Conservation (phyloP, 2,797 vertebrate species). For the Platyrinchus mystaceus region DNA sequence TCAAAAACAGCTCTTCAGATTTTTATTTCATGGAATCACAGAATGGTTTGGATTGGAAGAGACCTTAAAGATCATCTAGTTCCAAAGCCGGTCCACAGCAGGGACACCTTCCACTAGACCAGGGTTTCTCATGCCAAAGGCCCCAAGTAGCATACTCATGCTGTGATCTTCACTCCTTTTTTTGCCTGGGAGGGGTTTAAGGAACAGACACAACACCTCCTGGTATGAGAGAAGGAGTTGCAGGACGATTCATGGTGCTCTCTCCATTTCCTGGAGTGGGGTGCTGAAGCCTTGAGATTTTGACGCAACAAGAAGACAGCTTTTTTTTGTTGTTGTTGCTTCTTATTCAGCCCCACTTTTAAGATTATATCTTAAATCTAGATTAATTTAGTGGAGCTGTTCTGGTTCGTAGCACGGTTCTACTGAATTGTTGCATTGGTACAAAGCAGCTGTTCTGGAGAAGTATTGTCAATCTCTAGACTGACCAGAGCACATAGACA, state of each 20-base stretch:
- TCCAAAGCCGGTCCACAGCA: background rate
- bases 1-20: background rate
- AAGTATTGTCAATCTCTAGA: background rate
- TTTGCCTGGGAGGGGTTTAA: background rate
- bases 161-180: background rate
- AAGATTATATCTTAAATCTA: background rate
- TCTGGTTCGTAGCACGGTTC: background rate
- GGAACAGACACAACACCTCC: background rate
- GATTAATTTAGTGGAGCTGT: background rate
- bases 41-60: background rate
- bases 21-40: background rate
- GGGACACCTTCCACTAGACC: background rate
- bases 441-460: background rate
- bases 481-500: background rate
- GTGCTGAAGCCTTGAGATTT: background rate
- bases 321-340: background rate
- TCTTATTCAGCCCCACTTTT: background rate
- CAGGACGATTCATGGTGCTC: background rate
- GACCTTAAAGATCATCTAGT: background rate
- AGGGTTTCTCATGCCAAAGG: background rate
- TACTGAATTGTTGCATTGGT: background rate
- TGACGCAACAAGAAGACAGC: background rate
- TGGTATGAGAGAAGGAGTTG: background rate
- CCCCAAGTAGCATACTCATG: background rate
- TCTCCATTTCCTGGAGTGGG: background rate